A percentile compares a stretch with the other conserved stretches of the same genome.
Conservation (phyloP, 1,140 invertebrate genomes). For the Zaprionus davidi region DNA sequence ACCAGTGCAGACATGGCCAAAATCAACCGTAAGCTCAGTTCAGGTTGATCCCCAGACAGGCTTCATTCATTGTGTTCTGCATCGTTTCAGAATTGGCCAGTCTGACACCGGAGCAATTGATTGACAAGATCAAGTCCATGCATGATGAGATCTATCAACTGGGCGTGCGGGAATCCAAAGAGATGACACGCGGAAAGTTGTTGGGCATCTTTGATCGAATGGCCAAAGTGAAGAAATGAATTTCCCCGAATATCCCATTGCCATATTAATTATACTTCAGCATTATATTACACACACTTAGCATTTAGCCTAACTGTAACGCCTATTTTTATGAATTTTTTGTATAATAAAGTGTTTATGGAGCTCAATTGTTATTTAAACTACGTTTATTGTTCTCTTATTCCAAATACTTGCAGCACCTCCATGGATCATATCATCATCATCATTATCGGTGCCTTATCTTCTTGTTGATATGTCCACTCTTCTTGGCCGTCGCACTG, state of each 20-base stretch:
- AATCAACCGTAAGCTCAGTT: conserved; percentile 88
- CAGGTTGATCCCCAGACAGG: neutral
- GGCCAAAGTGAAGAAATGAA: conserved; percentile 23
- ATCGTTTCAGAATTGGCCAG: conserved; percentile 90
- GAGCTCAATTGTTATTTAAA: conserved; percentile 7
- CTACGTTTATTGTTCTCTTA: conserved; percentile 18
- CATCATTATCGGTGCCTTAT: conserved; percentile 79
- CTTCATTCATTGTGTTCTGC: neutral
- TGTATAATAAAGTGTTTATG: conserved; percentile 26
- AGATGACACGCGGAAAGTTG: conserved; percentile 98
- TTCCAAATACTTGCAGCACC: conserved; percentile 5
- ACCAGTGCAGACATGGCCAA: conserved; percentile 89
- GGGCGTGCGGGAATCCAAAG: conserved; percentile 96
- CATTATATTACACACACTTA: conserved; percentile 3
- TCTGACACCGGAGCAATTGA: conserved; percentile 91
- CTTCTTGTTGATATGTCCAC: conserved; percentile 75
- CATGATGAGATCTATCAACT: conserved; percentile 97
- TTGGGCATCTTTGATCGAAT: conserved; percentile 91
- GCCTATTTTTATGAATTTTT: conserved; percentile 22
- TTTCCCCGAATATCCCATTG: neutral
- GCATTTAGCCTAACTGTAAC: conserved; percentile 25
- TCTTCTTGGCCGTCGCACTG: conserved; percentile 75
- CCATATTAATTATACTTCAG: conserved; percentile 30
- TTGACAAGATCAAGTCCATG: conserved; percentile 95
- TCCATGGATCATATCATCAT: neutral